phyloP scores from a whole-genome alignment of 2,888 invertebrate genomes.

The Calameuta pallipes region DNA sequence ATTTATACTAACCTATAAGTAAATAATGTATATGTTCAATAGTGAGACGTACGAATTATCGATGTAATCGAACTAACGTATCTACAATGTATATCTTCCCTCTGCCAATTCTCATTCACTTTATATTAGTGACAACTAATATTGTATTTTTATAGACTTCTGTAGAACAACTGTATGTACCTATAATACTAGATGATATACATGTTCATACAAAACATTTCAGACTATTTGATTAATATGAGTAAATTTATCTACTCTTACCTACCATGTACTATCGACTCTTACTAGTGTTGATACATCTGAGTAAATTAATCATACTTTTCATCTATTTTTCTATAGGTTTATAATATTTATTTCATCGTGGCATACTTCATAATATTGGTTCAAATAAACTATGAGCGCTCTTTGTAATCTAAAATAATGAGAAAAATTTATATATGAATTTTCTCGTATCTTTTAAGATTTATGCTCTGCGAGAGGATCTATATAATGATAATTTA shows the following conservation, averaged over 20 bases:
- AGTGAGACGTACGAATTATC: constrained; percentile 26
- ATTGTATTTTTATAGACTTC: constrained; percentile 63
- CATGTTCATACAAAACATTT: constrained; percentile 44
- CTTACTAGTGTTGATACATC: no score
- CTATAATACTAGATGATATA: constrained; percentile 49
- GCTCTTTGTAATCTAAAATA: no score
- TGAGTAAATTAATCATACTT: no score
- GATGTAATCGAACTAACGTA: constrained; percentile 34
- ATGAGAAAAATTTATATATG: no score
- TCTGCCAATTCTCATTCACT: constrained; percentile 50
- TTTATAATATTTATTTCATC: no score
- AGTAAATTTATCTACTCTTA: neutral
- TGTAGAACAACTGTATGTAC: constrained; percentile 55
- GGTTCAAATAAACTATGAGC: no score
- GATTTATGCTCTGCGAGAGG: no score
- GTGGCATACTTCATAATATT: no score
- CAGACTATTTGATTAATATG: constrained; percentile 1
- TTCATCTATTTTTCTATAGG: no score
- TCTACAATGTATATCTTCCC: constrained; percentile 26
- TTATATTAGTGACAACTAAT: constrained; percentile 56
- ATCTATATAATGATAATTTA: no score
- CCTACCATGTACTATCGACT: no score
- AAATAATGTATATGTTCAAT: constrained; percentile 38
- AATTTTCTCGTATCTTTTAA: no score
- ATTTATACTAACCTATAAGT: constrained; percentile 41